phyloP scores from a whole-genome alignment of 2,888 invertebrate species.

The Tridacna crocea region DNA sequence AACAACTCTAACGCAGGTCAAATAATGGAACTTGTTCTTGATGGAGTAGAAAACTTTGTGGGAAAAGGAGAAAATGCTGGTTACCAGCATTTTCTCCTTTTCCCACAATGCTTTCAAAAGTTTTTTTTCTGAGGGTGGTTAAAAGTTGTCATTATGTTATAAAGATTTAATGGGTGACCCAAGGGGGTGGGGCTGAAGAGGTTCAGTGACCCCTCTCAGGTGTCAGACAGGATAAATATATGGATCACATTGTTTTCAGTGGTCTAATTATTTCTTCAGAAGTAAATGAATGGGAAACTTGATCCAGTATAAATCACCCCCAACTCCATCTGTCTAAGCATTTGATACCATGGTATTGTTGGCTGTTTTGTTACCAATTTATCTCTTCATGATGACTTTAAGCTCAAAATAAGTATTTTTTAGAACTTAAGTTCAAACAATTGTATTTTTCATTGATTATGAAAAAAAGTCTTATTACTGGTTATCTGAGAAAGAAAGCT shows the following conservation, averaged over 20 bases:
- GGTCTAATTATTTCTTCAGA: conserved; percentile 29
- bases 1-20: too few relatives aligned
- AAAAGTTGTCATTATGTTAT: background rate
- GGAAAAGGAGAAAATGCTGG: background rate
- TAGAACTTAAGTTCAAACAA: too few relatives aligned
- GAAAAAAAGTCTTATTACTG: too few relatives aligned
- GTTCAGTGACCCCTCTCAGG: conserved; percentile 9
- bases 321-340: background rate
- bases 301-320: conserved; percentile 3
- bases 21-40: too few relatives aligned
- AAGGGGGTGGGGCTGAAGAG: background rate
- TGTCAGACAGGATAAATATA: conserved; percentile 5
- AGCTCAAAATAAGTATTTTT: too few relatives aligned
- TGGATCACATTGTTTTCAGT: conserved; percentile 15
- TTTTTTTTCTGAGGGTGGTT: background rate
- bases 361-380: background rate
- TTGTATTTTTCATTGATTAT: too few relatives aligned
- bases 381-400: background rate
- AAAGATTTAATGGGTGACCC: background rate
- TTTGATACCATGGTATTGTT: conserved; percentile 10
- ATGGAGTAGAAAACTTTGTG: too few relatives aligned
- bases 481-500: background rate
- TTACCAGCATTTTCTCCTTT: background rate
- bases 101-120: background rate
- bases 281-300: conserved; percentile 19